These are phyloP conservation scores for Siphonodentalium dalli DNA, from an alignment of 2,888 invertebrate species.

Conservation along the genomic window DNA sequence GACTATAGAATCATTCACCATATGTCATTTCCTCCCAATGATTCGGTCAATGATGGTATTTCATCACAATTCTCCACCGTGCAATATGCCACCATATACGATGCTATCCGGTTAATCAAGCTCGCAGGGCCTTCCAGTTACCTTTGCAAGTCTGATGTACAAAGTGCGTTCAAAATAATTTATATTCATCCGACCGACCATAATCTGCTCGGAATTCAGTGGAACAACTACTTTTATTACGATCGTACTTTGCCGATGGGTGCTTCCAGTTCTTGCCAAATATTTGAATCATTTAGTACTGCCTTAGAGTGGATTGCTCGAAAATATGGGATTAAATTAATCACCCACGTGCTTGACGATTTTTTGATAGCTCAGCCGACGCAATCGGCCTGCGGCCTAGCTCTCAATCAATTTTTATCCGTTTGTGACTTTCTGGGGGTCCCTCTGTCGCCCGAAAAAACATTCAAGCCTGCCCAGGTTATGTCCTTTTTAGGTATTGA, in stretches of 20 bases:
- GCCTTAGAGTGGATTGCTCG: constrained; percentile 11
- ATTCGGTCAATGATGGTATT: constrained; percentile 7
- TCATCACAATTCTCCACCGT: constrained; percentile 1
- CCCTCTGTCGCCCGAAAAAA: not conserved
- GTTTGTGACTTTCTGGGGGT: not conserved
- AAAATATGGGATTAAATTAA: not conserved
- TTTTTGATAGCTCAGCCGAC: constrained; percentile 1
- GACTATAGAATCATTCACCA: constrained; percentile 7
- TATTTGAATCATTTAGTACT: constrained; percentile 14
- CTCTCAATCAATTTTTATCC: not conserved
- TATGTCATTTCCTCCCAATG: constrained; percentile 3
- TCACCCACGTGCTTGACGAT: constrained; percentile 12
- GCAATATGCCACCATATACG: not conserved
- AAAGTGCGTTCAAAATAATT: not conserved
- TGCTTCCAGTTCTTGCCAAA: no score
- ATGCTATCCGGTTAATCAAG: constrained; percentile 2
- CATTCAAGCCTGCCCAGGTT: not conserved
- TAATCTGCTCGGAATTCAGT: constrained; percentile 5
- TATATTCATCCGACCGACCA: not conserved
- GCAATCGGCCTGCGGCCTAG: not conserved
- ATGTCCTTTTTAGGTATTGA: constrained; percentile 1
- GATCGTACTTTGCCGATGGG: constrained; percentile 10
- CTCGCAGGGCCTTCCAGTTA: not conserved
- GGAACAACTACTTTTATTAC: constrained; percentile 1
- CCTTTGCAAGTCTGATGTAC: constrained; percentile 4